Percentiles rank a stretch among this genome's conserved stretches.
Conservation (phyloP, 2,797 vertebrate species). For the Uromys caudimaculatus region DNA sequence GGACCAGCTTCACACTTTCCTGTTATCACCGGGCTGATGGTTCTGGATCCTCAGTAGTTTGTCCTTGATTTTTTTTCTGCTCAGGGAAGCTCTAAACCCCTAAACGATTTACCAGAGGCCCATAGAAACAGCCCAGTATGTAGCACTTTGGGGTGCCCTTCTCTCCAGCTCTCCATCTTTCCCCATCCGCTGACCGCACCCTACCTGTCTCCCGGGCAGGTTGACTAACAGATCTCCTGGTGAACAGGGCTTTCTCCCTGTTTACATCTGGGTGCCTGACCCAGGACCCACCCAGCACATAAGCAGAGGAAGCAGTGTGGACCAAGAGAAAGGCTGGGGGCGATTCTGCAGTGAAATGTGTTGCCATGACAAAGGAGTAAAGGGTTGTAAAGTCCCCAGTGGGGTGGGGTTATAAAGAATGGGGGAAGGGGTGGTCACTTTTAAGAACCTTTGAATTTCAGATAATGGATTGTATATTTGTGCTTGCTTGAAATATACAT, state of each 20-base stretch:
- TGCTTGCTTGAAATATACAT: conserved; percentile 10
- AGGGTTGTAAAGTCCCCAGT: background rate
- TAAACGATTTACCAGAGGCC: background rate
- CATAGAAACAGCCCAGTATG: background rate
- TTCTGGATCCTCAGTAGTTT: background rate
- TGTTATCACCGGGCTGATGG: background rate
- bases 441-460: background rate
- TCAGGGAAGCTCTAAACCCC: background rate
- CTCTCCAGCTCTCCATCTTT: background rate
- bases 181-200: background rate
- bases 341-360: background rate
- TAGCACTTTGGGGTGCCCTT: too few relatives aligned
- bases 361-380: background rate
- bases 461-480: background rate
- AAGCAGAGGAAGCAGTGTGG: background rate
- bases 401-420: background rate
- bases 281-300: background rate
- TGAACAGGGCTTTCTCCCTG: background rate
- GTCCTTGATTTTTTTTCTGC: background rate
- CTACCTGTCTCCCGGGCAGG: background rate
- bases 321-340: accelerated
- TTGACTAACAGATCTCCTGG: background rate
- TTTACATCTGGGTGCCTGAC: background rate
- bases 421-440: background rate
- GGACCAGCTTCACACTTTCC: background rate